Conservation (phyloP, 1,140 invertebrate genomes). For the Saccostrea echinata region DNA sequence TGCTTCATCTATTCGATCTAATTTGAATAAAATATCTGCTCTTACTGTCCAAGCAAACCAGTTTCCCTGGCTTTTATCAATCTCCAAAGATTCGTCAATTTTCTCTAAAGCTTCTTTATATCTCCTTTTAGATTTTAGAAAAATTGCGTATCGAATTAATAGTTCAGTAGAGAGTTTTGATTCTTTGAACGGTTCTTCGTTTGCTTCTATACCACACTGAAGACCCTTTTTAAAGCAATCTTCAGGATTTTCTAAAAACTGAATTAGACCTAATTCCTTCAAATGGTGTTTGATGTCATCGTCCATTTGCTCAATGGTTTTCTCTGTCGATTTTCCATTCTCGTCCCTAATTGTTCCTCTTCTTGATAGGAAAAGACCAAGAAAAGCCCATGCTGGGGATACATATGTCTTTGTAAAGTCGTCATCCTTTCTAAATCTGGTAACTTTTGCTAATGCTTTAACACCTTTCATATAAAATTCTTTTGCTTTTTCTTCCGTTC, state of each 20-base stretch:
- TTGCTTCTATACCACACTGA: not conserved
- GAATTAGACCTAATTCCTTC: not conserved
- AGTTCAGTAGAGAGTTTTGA: conserved; percentile 29
- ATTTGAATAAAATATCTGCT: not conserved
- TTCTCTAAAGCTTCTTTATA: not conserved
- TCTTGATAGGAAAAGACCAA: conserved; percentile 43
- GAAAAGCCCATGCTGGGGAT: conserved; percentile 30
- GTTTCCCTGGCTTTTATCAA: conserved; percentile 44
- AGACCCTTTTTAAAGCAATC: conserved; percentile 40
- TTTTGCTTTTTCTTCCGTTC: not conserved
- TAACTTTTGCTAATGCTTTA: conserved; percentile 7
- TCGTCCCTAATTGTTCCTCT: not conserved
- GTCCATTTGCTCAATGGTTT: conserved; percentile 19
- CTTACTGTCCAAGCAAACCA: conserved; percentile 35
- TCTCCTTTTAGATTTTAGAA: not conserved
- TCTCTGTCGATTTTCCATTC: not conserved
- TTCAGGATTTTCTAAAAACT: conserved; percentile 38
- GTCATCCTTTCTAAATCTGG: not conserved
- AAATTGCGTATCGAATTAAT: conserved; percentile 21
- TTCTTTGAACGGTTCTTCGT: not conserved
- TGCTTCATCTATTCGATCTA: not conserved
- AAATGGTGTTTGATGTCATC: not conserved
- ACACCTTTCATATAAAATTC: conserved; percentile 43
- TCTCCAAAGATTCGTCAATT: conserved; percentile 40
- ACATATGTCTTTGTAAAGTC: not conserved